Percentiles rank a stretch among this genome's conserved stretches.
These are phyloP conservation scores for Eurois occulta DNA, from an alignment of 2,888 invertebrate species.

Conservation along the genomic window DNA sequence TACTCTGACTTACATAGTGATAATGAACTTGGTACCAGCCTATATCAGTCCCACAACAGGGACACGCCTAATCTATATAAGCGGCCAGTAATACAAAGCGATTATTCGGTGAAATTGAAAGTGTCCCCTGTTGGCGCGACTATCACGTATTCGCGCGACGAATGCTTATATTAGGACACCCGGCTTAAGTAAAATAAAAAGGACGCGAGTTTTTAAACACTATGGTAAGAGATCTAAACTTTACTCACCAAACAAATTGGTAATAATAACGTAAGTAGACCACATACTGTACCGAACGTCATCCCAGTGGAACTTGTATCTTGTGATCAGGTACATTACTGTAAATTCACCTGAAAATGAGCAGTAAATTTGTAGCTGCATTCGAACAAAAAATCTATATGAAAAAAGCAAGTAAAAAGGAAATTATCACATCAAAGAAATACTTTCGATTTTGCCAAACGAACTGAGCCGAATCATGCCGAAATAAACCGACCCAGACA, in stretches of 20 bases:
- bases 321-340: slow-evolving; percentile 89
- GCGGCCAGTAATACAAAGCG: neutral
- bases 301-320: slow-evolving; percentile 91
- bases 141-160: neutral
- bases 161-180: neutral
- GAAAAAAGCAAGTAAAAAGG: neutral
- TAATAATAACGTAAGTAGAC: slow-evolving; percentile 89
- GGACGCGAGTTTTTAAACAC: neutral
- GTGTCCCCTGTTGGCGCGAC: neutral
- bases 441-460: too few species aligned
- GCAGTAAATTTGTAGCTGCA: neutral
- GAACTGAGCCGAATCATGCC: too few species aligned
- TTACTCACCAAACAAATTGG: slow-evolving; percentile 88
- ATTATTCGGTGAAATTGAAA: neutral
- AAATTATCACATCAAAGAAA: too few species aligned
- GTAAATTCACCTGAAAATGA: slow-evolving; percentile 88
- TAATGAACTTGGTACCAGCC: too few species aligned
- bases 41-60: neutral
- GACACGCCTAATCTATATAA: neutral
- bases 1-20: too few species aligned
- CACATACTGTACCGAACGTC: slow-evolving; percentile 90
- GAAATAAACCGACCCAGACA: too few species aligned
- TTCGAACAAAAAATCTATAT: neutral
- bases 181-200: neutral
- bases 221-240: too few species aligned